Evolutionary conservation across 2,888 invertebrate genomes (phyloP), one percentile per base, ranked within the genome.

Genomic region (Drosophila robusta): DNA sequence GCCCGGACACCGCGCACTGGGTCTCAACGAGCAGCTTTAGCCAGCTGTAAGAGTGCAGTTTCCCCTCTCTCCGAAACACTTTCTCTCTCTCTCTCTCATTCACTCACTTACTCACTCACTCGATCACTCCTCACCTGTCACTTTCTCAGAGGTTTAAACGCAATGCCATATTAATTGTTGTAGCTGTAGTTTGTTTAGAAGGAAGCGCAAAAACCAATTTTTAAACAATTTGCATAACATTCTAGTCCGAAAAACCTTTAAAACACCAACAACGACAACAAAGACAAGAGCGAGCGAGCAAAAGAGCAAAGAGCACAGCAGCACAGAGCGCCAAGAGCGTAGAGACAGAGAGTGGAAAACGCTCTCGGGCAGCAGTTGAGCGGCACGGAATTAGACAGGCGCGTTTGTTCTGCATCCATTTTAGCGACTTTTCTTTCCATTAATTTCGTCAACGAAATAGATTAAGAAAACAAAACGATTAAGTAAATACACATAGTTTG

Each of bases 1-100:
- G 92, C 85, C 92, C 92, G 89, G 93, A 92, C 89, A 92, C 92
- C 81, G 91, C 92, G 77, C 92, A 92, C 84, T 92, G 92, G 92
- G 91, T 92, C 84, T 92, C 92, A 68, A 92, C 92, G 71, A 92
- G 92, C 85, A 92, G 92, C 83, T 92, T 92, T 80, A 92, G 92
- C 85, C 93, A 92, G 86, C 91, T 92, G 88, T 92, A 92, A 90
- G 76, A 69, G 74, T 55, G 49, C 63, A 49, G 39, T 54, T 29
- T 44, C 16, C 52, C 26, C 44, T 52, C 46, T 41, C 32, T 18
- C 12, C 22, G 12, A 18, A 18, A 18, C 22, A 6, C 41, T 12
- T 41, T 46, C 78, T 55, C 58, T 22, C 34, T 50, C 77, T 32
- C 57, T 54, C 46, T 18, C 66, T 36, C 50, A 11, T 18, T 45